Evolutionary conservation across 2,888 invertebrate genomes (phyloP), one percentile per base, ranked within the genome.

Genomic region (Dione juno): DNA sequence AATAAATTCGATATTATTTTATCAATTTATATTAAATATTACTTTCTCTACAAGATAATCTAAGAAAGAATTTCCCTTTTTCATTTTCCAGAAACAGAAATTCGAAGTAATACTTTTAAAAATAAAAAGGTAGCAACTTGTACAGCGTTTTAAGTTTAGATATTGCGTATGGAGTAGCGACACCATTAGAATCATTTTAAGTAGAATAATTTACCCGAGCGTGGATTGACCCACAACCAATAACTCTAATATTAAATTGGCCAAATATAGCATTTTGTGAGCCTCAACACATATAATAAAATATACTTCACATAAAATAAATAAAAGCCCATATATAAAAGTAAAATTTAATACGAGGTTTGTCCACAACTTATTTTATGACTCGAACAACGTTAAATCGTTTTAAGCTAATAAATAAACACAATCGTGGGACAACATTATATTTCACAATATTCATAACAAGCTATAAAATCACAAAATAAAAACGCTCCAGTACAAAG

Each of bases 291-390:
- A n/a, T n/a, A n/a, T n/a, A n/a, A n/a, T n/a, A n/a, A n/a, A n/a
- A n/a, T n/a, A n/a, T 48, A 0, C 11, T 19, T 48, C 7, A 8
- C 3, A 52, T 9, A 54, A 16, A 16, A 48, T 28, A 28, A 69
- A 77, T 72, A 63, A 71, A 74, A 72, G 67, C 37, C 48, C 53
- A 35, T 16, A 53, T 59, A 50, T 67, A 57, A 61, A 77, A 78
- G 81, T 81, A 83, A 83, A 82, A 80, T 88, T 88, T 88, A 86
- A 85, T 88, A 86, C 82, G 82, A 84, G 81, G 78, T 81, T 78
- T 81, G 82, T 86, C 80, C 80, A 81, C 80, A 84, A 83, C 83
- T 83, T 84, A 85, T 84, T 81, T 82, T 81, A 81, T 80, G 77
- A 82, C 83, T 75, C 69, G 53, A 69, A 70, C 54, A 67, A 68